phyloP scores from a whole-genome alignment of 2,113 vertebrate species.

The Pteruthius melanotis region DNA sequence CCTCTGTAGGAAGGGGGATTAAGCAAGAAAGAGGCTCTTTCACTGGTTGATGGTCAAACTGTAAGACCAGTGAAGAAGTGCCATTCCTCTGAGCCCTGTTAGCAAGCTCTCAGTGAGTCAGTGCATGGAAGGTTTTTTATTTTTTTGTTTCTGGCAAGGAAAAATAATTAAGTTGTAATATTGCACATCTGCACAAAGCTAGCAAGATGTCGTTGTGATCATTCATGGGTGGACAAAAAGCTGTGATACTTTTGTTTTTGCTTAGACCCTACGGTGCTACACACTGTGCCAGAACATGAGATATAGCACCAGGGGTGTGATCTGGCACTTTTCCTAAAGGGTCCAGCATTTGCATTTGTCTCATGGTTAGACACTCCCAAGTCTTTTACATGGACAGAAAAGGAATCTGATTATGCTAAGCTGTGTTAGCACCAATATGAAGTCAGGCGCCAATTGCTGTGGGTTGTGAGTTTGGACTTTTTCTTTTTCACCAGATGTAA shows the following conservation, averaged over 20 bases:
- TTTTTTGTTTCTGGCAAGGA: conserved; percentile 17
- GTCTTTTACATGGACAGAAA: conserved; percentile 57
- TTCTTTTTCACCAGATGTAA: conserved; percentile 40
- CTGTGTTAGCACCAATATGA: conserved; percentile 68
- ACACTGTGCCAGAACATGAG: conserved; percentile 80
- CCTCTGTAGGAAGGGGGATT: conserved; percentile 38
- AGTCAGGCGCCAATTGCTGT: conserved; percentile 49
- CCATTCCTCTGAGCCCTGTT: conserved; percentile 32
- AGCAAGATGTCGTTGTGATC: conserved; percentile 30
- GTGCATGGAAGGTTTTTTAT: neutral
- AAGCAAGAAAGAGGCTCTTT: neutral
- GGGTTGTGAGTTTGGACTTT: neutral
- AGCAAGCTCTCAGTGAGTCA: conserved; percentile 49
- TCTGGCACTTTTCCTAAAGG: conserved; percentile 76
- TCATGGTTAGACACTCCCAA: conserved; percentile 31
- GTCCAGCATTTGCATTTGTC: conserved; percentile 65
- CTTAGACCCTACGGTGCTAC: conserved; percentile 66
- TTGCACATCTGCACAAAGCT: conserved; percentile 35
- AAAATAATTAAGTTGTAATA: conserved; percentile 26
- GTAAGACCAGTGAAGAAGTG: conserved; percentile 37
- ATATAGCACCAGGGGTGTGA: conserved; percentile 81
- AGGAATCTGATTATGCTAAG: conserved; percentile 16
- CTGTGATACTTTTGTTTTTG: conserved; percentile 34
- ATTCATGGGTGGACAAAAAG: conserved; percentile 54
- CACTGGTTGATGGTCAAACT: conserved; percentile 3